These are phyloP conservation scores for Pollenia labialis DNA, from an alignment of 2,888 invertebrate genomes.

Conservation along the genomic window DNA sequence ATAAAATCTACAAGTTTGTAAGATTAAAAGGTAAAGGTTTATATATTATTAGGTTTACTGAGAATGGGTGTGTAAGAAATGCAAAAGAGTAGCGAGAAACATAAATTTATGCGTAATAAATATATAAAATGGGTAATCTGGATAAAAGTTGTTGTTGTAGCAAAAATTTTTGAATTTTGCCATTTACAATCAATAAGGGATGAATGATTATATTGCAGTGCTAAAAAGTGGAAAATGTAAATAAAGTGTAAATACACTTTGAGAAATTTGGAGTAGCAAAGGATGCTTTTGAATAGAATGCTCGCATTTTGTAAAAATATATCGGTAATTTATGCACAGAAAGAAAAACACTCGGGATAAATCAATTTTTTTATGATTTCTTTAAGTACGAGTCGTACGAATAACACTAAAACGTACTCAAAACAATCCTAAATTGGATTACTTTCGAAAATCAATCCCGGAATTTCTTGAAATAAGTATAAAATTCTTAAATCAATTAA, in stretches of 20 bases:
- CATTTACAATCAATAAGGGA: constrained; percentile 60
- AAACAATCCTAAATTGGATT: too few relatives aligned
- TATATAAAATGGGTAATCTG: constrained; percentile 48
- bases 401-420: too few relatives aligned
- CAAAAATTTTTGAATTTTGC: constrained; percentile 37
- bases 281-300: too few relatives aligned
- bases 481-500: too few relatives aligned
- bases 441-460: too few relatives aligned
- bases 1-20: not conserved
- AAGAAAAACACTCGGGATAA: too few relatives aligned
- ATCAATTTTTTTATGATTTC: too few relatives aligned
- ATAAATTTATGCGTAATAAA: constrained; percentile 71
- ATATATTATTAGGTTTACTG: not conserved
- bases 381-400: too few relatives aligned
- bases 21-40: constrained; percentile 30
- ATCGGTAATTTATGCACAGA: too few relatives aligned
- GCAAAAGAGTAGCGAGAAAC: constrained; percentile 12
- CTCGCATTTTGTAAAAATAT: too few relatives aligned
- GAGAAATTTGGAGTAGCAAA: constrained; percentile 11
- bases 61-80: not conserved
- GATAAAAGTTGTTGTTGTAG: constrained; percentile 11
- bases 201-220: constrained; percentile 63
- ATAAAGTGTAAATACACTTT: constrained; percentile 38
- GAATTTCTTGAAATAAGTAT: too few relatives aligned
- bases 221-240: constrained; percentile 41